A percentile compares a stretch with the other conserved stretches of the same genome.
phyloP scores from a whole-genome alignment of 2,888 invertebrate species.

The Drosophila ustulata region DNA sequence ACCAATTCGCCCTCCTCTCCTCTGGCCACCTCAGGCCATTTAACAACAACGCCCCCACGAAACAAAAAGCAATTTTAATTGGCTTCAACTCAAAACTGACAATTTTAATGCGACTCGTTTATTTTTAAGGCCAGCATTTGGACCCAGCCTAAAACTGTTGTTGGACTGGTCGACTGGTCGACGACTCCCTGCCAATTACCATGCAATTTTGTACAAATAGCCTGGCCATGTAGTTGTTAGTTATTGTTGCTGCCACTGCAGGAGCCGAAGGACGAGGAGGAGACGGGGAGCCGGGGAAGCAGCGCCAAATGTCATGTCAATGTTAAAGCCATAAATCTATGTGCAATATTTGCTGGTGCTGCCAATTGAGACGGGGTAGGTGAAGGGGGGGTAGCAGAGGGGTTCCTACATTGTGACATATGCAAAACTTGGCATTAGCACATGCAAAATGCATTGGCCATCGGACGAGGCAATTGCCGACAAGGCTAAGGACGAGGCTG shows the following conservation, averaged over 20 bases:
- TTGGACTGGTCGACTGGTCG: constrained; percentile 3
- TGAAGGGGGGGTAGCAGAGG: neutral
- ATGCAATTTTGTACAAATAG: constrained; percentile 57
- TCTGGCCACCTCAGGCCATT: constrained; percentile 5
- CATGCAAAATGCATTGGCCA: constrained; percentile 44
- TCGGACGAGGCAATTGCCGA: constrained; percentile 34
- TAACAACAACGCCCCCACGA: constrained; percentile 13
- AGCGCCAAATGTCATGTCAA: constrained; percentile 67
- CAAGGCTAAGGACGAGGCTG: constrained; percentile 18
- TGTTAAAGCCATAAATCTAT: constrained; percentile 69
- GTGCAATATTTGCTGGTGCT: constrained; percentile 57
- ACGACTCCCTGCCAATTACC: constrained; percentile 51
- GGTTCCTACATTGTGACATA: constrained; percentile 29
- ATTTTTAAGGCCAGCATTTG: constrained; percentile 37
- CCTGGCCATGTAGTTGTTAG: constrained; percentile 29
- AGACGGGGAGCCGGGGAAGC: neutral
- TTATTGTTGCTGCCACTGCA: constrained; percentile 23
- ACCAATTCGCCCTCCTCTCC: neutral
- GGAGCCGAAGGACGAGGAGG: neutral
- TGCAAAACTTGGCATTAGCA: constrained; percentile 61
- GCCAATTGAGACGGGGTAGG: constrained; percentile 37
- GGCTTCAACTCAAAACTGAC: constrained; percentile 57
- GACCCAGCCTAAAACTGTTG: constrained; percentile 16
- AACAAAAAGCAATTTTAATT: constrained; percentile 60
- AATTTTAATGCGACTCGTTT: constrained; percentile 53